These are phyloP conservation scores for Xyrauchen texanus DNA, from an alignment of 2,113 vertebrate species.

Conservation along the genomic window DNA sequence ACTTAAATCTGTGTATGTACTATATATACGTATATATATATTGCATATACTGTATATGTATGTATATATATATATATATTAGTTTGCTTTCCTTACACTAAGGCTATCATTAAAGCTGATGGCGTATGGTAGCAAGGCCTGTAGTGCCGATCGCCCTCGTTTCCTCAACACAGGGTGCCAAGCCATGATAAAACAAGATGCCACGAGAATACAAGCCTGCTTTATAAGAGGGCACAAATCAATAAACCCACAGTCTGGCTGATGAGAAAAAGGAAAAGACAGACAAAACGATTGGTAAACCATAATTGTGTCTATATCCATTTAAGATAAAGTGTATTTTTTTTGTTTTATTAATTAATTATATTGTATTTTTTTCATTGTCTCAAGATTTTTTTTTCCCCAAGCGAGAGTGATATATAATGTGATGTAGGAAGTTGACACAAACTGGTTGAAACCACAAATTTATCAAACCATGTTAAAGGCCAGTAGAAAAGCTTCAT, in stretches of 20 bases:
- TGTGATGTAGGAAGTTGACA: conserved; percentile 14
- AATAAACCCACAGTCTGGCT: conserved; percentile 10
- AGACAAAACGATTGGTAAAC: conserved; percentile 2
- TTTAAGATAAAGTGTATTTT: background rate
- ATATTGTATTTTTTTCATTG: no score
- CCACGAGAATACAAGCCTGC: conserved; percentile 28
- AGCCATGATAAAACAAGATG: conserved; percentile 6
- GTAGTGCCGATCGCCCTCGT: background rate
- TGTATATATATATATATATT: no score
- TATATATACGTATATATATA: background rate
- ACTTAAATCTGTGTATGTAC: background rate
- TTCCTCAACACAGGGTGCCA: conserved; percentile 20
- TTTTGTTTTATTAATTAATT: no score
- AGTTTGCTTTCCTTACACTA: background rate
- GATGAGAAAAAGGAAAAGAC: conserved; percentile 14
- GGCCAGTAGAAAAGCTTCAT: background rate
- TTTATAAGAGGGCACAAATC: conserved; percentile 36
- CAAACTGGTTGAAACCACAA: conserved; percentile 35
- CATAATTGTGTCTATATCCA: conserved; percentile 9
- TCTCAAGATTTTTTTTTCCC: background rate
- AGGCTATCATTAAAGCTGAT: conserved; percentile 40
- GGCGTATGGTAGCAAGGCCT: conserved; percentile 29
- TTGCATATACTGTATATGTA: no score
- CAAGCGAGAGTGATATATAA: conserved; percentile 15
- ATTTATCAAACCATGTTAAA: conserved; percentile 8